Conservation (phyloP, 2,797 vertebrate genomes). For the Argentina silus region DNA sequence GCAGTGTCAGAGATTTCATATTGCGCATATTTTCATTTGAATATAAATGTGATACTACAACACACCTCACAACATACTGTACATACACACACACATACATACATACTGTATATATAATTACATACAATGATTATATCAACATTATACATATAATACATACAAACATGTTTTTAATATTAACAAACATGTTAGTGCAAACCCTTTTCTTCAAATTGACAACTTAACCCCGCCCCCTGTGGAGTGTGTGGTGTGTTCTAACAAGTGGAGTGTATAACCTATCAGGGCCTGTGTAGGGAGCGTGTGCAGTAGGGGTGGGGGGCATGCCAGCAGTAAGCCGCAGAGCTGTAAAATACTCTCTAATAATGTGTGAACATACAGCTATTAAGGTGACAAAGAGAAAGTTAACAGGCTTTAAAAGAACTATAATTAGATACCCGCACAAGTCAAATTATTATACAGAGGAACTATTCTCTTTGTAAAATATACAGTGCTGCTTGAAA, state of each 20-base stretch:
- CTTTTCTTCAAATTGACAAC: no score
- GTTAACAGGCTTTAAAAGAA: conserved; percentile 59
- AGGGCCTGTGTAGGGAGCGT: not conserved
- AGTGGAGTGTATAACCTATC: not conserved
- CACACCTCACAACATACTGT: no score
- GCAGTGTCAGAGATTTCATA: not conserved
- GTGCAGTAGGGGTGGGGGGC: not conserved
- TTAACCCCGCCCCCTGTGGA: not conserved
- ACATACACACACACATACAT: no score
- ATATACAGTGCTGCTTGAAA: no score
- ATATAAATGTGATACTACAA: no score
- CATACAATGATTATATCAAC: no score
- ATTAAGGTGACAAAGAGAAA: conserved; percentile 68
- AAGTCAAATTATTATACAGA: conserved; percentile 17
- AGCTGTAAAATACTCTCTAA: conserved; percentile 61
- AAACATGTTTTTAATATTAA: no score
- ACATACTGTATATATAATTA: no score
- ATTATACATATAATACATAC: no score
- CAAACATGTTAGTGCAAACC: no score
- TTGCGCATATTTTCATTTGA: not conserved
- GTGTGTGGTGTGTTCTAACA: not conserved
- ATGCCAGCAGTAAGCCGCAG: conserved; percentile 9
- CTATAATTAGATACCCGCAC: conserved; percentile 53
- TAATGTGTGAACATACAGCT: conserved; percentile 63
- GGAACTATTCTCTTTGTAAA: not conserved